Base-by-base conservation (phyloP, 2,113 vertebrate genomes). In the Epinephelus cyanopodus region DNA sequence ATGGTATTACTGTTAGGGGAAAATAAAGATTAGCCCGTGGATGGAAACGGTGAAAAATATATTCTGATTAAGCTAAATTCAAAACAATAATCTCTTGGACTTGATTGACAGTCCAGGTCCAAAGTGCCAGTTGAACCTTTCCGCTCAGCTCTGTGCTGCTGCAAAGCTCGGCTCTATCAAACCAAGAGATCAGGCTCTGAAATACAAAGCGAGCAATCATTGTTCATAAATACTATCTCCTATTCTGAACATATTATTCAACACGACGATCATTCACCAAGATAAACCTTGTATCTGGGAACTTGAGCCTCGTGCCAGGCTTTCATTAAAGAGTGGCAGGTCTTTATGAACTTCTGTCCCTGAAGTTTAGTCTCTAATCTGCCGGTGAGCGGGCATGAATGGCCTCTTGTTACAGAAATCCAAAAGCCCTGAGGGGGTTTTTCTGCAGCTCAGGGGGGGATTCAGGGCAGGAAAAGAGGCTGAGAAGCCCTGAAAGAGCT, bases 401-500 rank as follows among this genome's bases (percentile, higher is more conserved):
- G 88, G 89, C 53, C 84, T 88, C 95, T 96, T 97, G 92, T 89
- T 94, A 58, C 72, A 82, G 61, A 79, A 82, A 80, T 68, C 82
- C 52, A 37, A 72, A 19, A 25, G 23, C 83, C 82, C 81, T 42
- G n/a, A 17, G 13, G 80, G 57, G 83, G 63, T 95, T 53, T 94
- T 96, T 96, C 94, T 95, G 85, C 88, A 88, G 95, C 93, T 70
- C 87, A 86, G 89, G 85, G 86, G 68, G 82, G 87, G 92, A 88
- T 84, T 90, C 23, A 37, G 81, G 88, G 73, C 91, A 64, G 75
- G 89, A 84, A 86, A 87, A 79, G 84, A 86, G 90, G 77, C 85
- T 73, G 75, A 86, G 82, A 76, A 48, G 77, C 78, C 73, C 91
- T 98, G 94, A 99, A 98, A 96, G 97, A 95, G 86, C 61, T 86